Conservation (phyloP, 2,113 vertebrate genomes). For the Eidolon helvum region DNA sequence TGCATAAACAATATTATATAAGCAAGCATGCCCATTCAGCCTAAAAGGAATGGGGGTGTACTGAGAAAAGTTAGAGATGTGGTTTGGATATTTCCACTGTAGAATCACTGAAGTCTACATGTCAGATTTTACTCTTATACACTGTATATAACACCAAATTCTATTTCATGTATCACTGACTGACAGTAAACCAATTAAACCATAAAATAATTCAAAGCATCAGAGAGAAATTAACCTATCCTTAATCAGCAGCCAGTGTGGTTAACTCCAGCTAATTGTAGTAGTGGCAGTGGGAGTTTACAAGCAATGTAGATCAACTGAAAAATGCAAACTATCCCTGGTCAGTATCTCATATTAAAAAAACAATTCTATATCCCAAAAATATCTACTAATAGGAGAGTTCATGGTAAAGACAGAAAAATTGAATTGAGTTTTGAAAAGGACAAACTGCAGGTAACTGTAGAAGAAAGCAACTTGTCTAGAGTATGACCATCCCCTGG, state of each 20-base stretch:
- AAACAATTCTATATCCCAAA: not conserved
- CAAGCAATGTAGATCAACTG: not conserved
- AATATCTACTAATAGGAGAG: not conserved
- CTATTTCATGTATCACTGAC: not conserved
- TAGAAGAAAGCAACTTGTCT: not conserved
- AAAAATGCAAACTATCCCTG: not conserved
- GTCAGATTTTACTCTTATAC: not conserved
- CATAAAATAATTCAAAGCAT: slow-evolving; percentile 27
- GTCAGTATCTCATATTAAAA: not conserved
- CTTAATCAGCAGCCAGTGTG: not conserved
- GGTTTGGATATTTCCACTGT: slow-evolving; percentile 21
- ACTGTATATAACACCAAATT: not conserved
- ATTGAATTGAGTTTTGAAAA: not conserved
- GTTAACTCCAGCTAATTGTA: not conserved
- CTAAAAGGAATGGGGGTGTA: not conserved
- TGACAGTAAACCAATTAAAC: not conserved
- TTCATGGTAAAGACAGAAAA: not conserved
- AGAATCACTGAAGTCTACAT: not conserved
- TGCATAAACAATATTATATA: not conserved
- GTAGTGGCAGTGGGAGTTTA: not conserved
- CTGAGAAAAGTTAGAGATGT: not conserved
- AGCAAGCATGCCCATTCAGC: not conserved
- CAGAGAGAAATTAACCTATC: not conserved
- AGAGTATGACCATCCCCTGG: not conserved
- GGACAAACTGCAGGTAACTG: not conserved